Percentiles rank a stretch among this genome's conserved stretches.
These are phyloP conservation scores for Larimichthys crocea DNA, from an alignment of 2,113 vertebrate species.

Conservation along the genomic window DNA sequence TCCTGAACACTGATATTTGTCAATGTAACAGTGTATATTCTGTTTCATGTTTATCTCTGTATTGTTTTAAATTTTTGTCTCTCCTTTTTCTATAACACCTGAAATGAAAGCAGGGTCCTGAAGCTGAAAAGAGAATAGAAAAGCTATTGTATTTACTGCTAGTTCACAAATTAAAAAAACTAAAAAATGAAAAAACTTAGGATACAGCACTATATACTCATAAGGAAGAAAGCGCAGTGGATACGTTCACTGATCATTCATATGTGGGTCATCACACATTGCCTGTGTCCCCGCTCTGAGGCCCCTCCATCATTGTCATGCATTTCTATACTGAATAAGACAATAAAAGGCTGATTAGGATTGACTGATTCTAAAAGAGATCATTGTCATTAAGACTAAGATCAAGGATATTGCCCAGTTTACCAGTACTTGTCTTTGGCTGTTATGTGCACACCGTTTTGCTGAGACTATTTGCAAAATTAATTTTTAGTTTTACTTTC, in stretches of 20 bases:
- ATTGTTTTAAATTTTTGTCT: slow-evolving; percentile 10
- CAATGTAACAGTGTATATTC: slow-evolving; percentile 25
- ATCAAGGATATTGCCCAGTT: no score
- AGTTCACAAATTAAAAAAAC: not conserved
- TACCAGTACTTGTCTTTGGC: no score
- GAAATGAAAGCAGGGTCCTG: slow-evolving; percentile 15
- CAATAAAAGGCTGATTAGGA: not conserved
- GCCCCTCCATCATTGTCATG: not conserved
- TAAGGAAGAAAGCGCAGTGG: not conserved
- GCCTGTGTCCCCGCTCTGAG: slow-evolving; percentile 4
- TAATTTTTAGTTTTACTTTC: no score
- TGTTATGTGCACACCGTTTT: not conserved
- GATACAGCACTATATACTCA: not conserved
- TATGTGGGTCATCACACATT: slow-evolving; percentile 1
- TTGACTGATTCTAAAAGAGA: not conserved
- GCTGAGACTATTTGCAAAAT: not conserved
- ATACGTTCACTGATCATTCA: not conserved
- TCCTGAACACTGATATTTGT: slow-evolving; percentile 14
- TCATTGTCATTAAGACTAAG: no score
- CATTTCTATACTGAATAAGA: slow-evolving; percentile 6
- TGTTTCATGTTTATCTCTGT: slow-evolving; percentile 16
- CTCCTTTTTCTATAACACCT: slow-evolving; percentile 22
- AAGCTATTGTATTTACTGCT: not conserved
- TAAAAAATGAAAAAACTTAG: not conserved
- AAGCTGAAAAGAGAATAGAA: slow-evolving; percentile 17